Conservation (phyloP, 2,797 vertebrate genomes). For the Scomberomorus guttatus region DNA sequence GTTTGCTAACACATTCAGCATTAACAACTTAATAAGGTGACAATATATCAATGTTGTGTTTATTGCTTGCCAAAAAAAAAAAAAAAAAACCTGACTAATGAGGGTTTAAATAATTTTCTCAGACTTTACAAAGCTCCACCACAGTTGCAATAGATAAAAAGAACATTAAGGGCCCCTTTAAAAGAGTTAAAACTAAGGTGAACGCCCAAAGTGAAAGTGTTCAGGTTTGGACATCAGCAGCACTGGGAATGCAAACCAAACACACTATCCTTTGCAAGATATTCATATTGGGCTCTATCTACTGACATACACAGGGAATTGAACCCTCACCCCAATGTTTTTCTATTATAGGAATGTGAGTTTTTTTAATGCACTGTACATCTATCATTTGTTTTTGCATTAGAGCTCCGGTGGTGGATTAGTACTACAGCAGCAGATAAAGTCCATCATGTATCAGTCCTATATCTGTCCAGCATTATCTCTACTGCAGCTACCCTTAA, state of each 20-base stretch:
- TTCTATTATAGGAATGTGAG: not conserved
- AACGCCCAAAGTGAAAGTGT: too few species aligned
- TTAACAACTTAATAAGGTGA: not conserved
- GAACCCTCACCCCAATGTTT: not conserved
- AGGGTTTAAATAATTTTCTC: not conserved
- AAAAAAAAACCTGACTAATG: too few species aligned
- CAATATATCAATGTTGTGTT: not conserved
- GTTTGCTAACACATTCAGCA: too few species aligned
- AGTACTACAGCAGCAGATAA: not conserved
- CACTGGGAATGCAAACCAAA: too few species aligned
- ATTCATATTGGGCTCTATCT: not conserved
- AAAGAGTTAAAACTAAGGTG: too few species aligned
- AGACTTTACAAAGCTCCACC: not conserved
- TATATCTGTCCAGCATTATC: not conserved
- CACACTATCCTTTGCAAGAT: too few species aligned
- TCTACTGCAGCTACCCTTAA: not conserved
- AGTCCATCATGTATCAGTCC: conserved; percentile 8
- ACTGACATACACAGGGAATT: not conserved
- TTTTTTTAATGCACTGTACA: conserved; percentile 2
- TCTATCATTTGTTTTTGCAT: not conserved
- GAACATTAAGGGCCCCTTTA: too few species aligned
- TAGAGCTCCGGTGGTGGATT: conserved; percentile 6
- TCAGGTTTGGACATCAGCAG: too few species aligned
- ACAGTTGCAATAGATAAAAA: not conserved
- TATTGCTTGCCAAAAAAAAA: too few species aligned